These are phyloP conservation scores for Esox lucius DNA, from an alignment of 2,797 vertebrate genomes.

Conservation along the genomic window DNA sequence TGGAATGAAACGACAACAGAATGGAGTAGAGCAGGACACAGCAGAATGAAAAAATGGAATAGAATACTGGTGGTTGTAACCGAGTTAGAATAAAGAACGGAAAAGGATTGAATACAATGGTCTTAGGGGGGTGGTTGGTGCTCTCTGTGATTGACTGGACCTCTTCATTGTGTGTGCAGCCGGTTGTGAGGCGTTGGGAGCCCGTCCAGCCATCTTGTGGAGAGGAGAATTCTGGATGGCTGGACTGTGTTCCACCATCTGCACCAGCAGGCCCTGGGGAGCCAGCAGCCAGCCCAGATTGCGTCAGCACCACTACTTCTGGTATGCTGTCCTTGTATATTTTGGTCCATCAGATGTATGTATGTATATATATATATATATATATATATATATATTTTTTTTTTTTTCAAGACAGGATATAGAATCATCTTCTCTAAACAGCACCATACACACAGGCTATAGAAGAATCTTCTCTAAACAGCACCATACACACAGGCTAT, in stretches of 20 bases:
- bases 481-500: too few relatives aligned
- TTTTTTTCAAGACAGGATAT: too few relatives aligned
- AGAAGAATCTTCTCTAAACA: too few relatives aligned
- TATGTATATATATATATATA: too few relatives aligned
- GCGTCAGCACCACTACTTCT: slow-evolving; percentile 45
- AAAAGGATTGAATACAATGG: not conserved
- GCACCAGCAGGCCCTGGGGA: slow-evolving; percentile 67
- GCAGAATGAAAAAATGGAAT: too few relatives aligned
- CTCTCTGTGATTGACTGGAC: slow-evolving; percentile 54
- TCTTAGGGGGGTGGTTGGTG: slow-evolving; percentile 16
- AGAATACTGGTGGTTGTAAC: too few relatives aligned
- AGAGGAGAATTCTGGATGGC: slow-evolving; percentile 67
- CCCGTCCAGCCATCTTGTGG: slow-evolving; percentile 74
- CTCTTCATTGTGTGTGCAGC: slow-evolving; percentile 67
- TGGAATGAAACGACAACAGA: slow-evolving; percentile 42
- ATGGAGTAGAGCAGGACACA: not conserved
- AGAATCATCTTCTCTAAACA: too few relatives aligned
- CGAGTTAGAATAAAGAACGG: not conserved
- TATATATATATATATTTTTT: too few relatives aligned
- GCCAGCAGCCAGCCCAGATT: slow-evolving; percentile 54
- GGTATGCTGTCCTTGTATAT: slow-evolving; percentile 27
- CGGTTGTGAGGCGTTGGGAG: slow-evolving; percentile 67
- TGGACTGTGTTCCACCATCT: slow-evolving; percentile 73
- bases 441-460: too few relatives aligned
- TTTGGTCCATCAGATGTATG: slow-evolving; percentile 3